These are phyloP conservation scores for Alaudala cheleensis DNA, from an alignment of 2,113 vertebrate genomes.

Conservation along the genomic window DNA sequence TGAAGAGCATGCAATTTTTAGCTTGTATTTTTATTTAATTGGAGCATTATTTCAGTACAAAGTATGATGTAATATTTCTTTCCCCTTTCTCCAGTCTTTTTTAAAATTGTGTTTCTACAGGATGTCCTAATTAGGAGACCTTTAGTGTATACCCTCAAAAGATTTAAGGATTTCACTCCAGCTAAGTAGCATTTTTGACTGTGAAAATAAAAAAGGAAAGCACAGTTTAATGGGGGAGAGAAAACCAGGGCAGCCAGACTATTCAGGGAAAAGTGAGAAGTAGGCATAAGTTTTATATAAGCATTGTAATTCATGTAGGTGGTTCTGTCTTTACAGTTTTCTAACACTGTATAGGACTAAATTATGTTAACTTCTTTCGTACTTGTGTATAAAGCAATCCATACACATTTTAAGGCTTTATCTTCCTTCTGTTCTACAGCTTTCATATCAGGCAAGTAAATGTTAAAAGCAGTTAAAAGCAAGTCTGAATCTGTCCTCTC, in stretches of 20 bases:
- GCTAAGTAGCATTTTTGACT: background rate
- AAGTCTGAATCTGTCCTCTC: background rate
- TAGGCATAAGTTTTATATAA: background rate
- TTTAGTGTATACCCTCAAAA: background rate
- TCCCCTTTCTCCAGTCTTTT: background rate
- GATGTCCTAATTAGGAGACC: constrained; percentile 8
- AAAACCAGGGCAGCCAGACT: background rate
- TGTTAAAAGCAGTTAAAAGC: constrained; percentile 20
- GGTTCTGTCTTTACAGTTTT: background rate
- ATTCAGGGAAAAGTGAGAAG: background rate
- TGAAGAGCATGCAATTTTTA: background rate
- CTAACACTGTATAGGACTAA: background rate
- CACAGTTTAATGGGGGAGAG: background rate
- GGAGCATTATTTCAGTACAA: background rate
- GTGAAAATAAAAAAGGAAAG: background rate
- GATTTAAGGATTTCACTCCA: constrained; percentile 20
- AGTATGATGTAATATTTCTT: background rate
- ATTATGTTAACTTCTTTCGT: constrained; percentile 1
- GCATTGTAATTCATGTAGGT: background rate
- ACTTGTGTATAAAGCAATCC: background rate
- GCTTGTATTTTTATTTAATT: constrained; percentile 19
- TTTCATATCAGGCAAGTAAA: background rate
- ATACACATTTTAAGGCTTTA: background rate
- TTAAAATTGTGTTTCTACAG: background rate
- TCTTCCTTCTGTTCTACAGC: background rate